A percentile compares a stretch with the other conserved stretches of the same genome.
Evolutionary conservation across 2,888 invertebrate genomes (phyloP).

Genomic region (Drosophila infuscata): DNA sequence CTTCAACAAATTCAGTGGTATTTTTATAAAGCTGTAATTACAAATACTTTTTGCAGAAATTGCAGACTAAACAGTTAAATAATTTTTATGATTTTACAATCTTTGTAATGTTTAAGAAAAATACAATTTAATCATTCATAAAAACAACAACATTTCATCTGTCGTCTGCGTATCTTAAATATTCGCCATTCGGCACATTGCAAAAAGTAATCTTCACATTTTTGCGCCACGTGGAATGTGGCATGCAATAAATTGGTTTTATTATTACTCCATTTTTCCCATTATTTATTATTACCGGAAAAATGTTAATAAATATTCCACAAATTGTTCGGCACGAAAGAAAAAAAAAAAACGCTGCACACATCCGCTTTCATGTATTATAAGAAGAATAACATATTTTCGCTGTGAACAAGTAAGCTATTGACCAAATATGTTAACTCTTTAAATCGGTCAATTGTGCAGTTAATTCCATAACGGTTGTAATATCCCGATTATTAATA

Average conservation of each 20-base stretch:
- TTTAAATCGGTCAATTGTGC: neutral
- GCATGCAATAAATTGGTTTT: neutral
- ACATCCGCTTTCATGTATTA: neutral
- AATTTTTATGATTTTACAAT: neutral
- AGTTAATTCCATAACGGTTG: neutral
- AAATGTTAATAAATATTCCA: slow-evolving; percentile 32
- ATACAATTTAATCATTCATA: neutral
- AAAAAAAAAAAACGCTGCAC: neutral
- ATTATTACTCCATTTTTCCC: slow-evolving; percentile 12
- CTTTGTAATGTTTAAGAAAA: neutral
- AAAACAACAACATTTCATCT: neutral
- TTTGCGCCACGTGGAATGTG: neutral
- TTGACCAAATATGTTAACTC: neutral
- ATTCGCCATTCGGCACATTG: neutral
- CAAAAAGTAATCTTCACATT: neutral
- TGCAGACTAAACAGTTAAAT: neutral
- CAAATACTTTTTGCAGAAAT: too few species aligned
- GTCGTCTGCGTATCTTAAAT: neutral
- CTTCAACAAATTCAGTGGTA: neutral
- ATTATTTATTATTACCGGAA: slow-evolving; percentile 56
- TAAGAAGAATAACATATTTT: neutral
- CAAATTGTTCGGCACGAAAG: slow-evolving; percentile 16
- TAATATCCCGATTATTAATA: neutral
- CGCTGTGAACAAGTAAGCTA: neutral
- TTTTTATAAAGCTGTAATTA: neutral